Base-by-base conservation (phyloP, 1,140 invertebrate genomes). In the Zaprionus nigranus region DNA sequence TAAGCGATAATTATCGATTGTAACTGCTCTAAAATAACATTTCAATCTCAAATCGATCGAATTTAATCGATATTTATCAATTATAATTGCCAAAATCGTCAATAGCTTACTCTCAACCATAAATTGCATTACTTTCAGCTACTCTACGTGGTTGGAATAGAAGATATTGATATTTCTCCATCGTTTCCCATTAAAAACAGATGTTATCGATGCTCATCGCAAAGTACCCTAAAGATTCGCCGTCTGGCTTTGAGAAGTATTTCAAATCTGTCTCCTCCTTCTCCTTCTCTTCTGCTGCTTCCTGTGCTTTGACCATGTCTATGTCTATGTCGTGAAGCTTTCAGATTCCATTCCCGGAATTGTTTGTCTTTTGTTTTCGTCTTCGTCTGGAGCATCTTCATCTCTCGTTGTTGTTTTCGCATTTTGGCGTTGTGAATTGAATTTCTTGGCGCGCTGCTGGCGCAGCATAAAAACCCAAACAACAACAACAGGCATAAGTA, bases 321-420 rank as follows among this genome's bases (percentile, higher is more conserved):
- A 40, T n/a, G 38, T 40, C 38, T 46, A 9, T 46, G 46, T 66
- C 5, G 53, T 20, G 40, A 9, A 9, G 53, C 53, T 49, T 64
- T 15, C 22, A 36, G 68, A 34, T 53, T 72, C 83, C 65, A 81
- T 88, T 88, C 84, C 71, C 49, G 71, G 84, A 88, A 88, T 88
- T 88, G 81, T 88, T 88, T 80, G 81, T 83, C 78, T 79, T 82
- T 76, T 76, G 81, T 82, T 78, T 81, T 79, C 68, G 34, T 38
- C 30, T 24, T 69, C 65, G 72, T 79, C 72, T 69, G 73, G 76
- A 73, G 70, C 30, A 34, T 34, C 30, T 34, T 34, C 30, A 0
- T 34, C 30, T 9, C 79, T 78, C 64, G 66, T 75, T 79, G 80
- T 78, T 74, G 76, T 67, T 40, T 40, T 40, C 6, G 38, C 38